A percentile compares a stretch with the other conserved stretches of the same genome.
Evolutionary conservation across 2,888 invertebrate species (phyloP).

Genomic region (Syritta pipiens): DNA sequence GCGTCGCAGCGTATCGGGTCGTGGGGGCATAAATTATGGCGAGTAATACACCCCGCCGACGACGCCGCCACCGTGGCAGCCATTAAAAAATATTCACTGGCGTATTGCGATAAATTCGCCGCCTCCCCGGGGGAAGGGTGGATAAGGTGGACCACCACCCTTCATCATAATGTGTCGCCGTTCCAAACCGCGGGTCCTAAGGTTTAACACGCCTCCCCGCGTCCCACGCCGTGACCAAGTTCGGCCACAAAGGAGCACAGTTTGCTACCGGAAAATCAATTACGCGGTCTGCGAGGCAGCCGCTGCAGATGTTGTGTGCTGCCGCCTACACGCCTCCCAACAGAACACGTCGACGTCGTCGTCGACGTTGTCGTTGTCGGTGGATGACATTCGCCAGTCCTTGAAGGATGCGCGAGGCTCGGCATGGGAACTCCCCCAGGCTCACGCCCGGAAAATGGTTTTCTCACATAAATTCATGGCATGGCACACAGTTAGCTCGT

Average conservation of each 20-base stretch:
- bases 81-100: slow-evolving; percentile 34
- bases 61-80: not conserved
- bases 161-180: slow-evolving; percentile 36
- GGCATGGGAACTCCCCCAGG: not conserved
- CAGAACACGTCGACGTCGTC: no score
- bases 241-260: slow-evolving; percentile 22
- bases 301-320: slow-evolving; percentile 36
- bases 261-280: slow-evolving; percentile 50
- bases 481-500: slow-evolving; percentile 15
- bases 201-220: not conserved
- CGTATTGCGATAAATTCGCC: slow-evolving; percentile 33
- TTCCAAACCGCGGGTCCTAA: slow-evolving; percentile 13
- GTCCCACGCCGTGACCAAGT: not conserved
- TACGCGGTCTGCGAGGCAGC: slow-evolving; percentile 34
- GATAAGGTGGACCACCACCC: slow-evolving; percentile 9
- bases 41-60: slow-evolving; percentile 14
- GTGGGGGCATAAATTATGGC: slow-evolving; percentile 27
- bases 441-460: slow-evolving; percentile 24
- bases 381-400: slow-evolving; percentile 32
- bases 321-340: not conserved
- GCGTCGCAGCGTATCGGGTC: slow-evolving; percentile 6
- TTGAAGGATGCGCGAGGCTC: slow-evolving; percentile 25
- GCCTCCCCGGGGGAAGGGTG: not conserved
- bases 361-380: no score
- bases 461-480: slow-evolving; percentile 56